These are phyloP conservation scores for Dendrocopos noguchii DNA, from an alignment of 2,113 vertebrate genomes.

Conservation along the genomic window DNA sequence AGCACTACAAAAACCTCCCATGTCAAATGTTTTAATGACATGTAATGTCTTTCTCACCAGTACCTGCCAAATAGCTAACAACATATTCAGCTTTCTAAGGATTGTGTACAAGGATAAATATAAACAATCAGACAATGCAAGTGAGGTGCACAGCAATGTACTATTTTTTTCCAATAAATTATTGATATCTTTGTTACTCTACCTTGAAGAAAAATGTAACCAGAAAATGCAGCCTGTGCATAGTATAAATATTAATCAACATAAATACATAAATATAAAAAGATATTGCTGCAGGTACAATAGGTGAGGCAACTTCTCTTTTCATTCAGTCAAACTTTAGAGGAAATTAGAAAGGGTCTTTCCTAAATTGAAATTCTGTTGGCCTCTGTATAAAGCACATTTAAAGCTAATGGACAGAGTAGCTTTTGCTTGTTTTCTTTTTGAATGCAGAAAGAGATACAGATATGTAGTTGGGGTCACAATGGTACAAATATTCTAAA, in stretches of 20 bases:
- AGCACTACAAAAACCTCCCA: background rate
- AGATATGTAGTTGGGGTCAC: background rate
- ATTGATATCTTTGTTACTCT: background rate
- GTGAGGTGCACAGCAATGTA: background rate
- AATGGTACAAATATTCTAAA: background rate
- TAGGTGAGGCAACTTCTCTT: background rate
- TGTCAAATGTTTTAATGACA: background rate
- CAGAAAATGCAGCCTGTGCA: background rate
- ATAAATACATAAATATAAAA: background rate
- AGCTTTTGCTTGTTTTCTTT: background rate
- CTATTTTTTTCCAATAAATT: background rate
- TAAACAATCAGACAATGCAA: background rate
- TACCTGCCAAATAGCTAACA: background rate
- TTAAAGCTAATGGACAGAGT: background rate
- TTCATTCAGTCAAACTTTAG: background rate
- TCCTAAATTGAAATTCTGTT: background rate
- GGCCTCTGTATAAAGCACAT: background rate
- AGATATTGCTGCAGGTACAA: background rate
- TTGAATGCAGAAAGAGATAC: background rate
- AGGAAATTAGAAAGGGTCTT: background rate
- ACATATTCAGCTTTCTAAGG: background rate
- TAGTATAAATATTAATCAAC: background rate
- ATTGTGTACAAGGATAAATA: background rate
- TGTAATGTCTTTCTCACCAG: background rate
- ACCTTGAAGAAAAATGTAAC: background rate